phyloP scores from a whole-genome alignment of 2,797 vertebrate genomes.

The Centroberyx gerrardi region DNA sequence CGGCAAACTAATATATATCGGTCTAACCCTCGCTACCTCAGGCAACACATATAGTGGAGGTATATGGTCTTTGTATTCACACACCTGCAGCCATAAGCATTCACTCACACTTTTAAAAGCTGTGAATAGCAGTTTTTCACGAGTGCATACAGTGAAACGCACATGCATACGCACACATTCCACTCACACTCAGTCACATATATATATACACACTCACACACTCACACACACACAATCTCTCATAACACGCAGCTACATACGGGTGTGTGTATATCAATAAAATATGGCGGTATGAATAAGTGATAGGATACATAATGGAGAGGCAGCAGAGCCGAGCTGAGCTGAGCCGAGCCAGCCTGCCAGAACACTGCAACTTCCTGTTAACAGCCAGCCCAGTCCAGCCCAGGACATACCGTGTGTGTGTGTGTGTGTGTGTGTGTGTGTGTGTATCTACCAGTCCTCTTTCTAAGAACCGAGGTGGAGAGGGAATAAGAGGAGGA shows the following conservation, averaged over 20 bases:
- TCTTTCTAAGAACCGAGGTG: slow-evolving; percentile 48
- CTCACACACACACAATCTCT: slow-evolving; percentile 50
- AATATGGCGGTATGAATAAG: slow-evolving; percentile 82
- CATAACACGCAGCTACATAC: slow-evolving; percentile 60
- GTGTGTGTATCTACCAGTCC: slow-evolving; percentile 24
- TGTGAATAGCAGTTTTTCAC: slow-evolving; percentile 15
- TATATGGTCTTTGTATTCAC: slow-evolving; percentile 21
- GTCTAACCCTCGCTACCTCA: neutral
- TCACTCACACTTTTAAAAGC: slow-evolving; percentile 32
- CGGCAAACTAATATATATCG: neutral
- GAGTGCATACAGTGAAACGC: slow-evolving; percentile 11
- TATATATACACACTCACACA: slow-evolving; percentile 52
- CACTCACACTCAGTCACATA: slow-evolving; percentile 43
- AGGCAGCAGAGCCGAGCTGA: slow-evolving; percentile 60
- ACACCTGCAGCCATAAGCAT: neutral
- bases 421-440: neutral
- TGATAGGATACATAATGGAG: slow-evolving; percentile 82
- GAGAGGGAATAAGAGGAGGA: neutral
- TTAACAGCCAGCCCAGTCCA: slow-evolving; percentile 53
- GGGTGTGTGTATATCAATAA: slow-evolving; percentile 78
- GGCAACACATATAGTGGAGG: neutral
- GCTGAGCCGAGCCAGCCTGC: slow-evolving; percentile 45
- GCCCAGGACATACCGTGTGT: slow-evolving; percentile 11
- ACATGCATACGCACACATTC: slow-evolving; percentile 30
- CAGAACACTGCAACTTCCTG: slow-evolving; percentile 62